Evolutionary conservation across 2,888 invertebrate species (phyloP).

Genomic region (Cataglyphis livida): DNA sequence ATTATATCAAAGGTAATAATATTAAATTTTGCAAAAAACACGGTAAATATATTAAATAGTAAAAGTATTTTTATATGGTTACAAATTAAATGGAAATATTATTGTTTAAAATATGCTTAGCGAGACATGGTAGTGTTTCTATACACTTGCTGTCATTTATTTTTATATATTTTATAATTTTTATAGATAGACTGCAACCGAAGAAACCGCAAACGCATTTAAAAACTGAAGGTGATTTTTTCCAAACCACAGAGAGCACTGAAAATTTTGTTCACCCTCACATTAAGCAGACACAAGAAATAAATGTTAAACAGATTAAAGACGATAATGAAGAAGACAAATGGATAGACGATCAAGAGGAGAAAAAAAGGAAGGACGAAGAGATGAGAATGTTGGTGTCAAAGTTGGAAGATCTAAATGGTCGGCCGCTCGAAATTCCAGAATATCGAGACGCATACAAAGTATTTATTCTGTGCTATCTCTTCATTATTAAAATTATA

Average conservation of each 20-base stretch:
- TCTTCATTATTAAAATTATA: not conserved
- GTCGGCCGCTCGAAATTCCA: constrained; percentile 80
- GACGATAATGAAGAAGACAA: constrained; percentile 76
- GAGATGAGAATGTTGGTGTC: constrained; percentile 81
- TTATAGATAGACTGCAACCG: constrained; percentile 75
- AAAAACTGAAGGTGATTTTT: constrained; percentile 75
- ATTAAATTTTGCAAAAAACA: not conserved
- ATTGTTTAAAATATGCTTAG: not conserved
- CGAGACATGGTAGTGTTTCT: not conserved
- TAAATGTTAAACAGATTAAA: constrained; percentile 67
- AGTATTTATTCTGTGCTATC: constrained; percentile 64
- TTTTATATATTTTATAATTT: constrained; percentile 2
- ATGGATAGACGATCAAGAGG: constrained; percentile 68
- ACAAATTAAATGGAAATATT: not conserved
- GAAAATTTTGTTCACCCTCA: constrained; percentile 69
- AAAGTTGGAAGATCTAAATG: constrained; percentile 81
- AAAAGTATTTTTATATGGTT: not conserved
- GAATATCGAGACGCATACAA: constrained; percentile 84
- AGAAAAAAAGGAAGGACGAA: constrained; percentile 74
- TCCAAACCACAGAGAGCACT: constrained; percentile 66
- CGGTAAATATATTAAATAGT: not conserved
- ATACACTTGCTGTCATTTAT: not conserved
- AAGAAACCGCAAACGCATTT: constrained; percentile 78
- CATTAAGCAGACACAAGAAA: constrained; percentile 57
- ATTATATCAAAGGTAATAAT: constrained; percentile 73